These are phyloP conservation scores for Kryptolebias marmoratus DNA, from an alignment of 2,113 vertebrate species.

Conservation along the genomic window DNA sequence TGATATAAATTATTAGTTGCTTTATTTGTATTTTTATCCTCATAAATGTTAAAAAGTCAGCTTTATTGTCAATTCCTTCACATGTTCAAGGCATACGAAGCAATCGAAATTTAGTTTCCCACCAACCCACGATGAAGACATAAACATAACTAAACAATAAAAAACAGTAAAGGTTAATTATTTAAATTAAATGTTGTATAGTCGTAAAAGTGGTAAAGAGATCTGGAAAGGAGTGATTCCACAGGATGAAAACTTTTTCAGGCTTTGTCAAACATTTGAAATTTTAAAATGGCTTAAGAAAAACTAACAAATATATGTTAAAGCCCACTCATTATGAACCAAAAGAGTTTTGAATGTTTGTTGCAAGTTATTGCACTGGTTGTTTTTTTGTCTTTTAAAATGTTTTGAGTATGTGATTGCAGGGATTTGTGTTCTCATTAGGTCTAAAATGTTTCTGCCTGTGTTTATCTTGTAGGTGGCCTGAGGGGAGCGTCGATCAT, in stretches of 20 bases:
- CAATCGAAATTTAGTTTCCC: no score
- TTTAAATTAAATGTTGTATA: no score
- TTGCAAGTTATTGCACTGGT: not conserved
- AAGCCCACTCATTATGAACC: not conserved
- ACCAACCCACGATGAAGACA: no score
- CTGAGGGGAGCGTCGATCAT: slow-evolving; percentile 93
- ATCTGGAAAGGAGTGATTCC: no score
- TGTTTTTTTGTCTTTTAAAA: not conserved
- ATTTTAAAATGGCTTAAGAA: not conserved
- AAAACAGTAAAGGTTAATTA: no score
- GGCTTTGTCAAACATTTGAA: not conserved
- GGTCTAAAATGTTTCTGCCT: not conserved
- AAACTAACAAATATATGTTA: not conserved
- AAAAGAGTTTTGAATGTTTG: not conserved
- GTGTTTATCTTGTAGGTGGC: slow-evolving; percentile 82
- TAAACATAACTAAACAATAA: no score
- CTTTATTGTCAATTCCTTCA: no score
- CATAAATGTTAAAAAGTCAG: no score
- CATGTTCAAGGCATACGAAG: no score
- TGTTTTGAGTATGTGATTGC: not conserved
- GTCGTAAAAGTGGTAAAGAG: no score
- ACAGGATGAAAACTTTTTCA: not conserved
- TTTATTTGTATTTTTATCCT: no score
- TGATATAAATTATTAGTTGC: no score
- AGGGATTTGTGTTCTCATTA: not conserved